Percentiles rank a stretch among this genome's conserved stretches.
These are phyloP conservation scores for Ambastaia sidthimunki DNA, from an alignment of 2,797 vertebrate species.

Conservation along the genomic window DNA sequence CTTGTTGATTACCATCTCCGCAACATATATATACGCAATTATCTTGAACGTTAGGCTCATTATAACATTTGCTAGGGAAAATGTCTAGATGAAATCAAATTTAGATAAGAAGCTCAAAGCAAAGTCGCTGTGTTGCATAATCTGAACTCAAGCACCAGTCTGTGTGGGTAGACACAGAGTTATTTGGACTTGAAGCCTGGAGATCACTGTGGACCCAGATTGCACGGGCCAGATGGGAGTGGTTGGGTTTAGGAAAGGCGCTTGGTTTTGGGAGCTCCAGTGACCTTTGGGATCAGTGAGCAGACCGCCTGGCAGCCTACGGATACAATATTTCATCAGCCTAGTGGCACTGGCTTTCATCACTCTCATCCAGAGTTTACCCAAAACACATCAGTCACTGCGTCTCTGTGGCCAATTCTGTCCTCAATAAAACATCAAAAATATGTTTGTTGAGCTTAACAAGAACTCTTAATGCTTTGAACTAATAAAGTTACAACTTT, in stretches of 20 bases:
- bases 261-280: conserved; percentile 24
- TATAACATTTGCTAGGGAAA: background rate
- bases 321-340: conserved; percentile 2
- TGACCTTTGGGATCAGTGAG: conserved; percentile 35
- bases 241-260: conserved; percentile 16
- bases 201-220: conserved; percentile 38
- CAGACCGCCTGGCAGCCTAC: conserved; percentile 11
- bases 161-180: conserved; percentile 31
- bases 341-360: conserved; percentile 18
- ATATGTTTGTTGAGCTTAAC: background rate
- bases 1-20: conserved; percentile 10
- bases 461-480: background rate
- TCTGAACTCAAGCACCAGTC: background rate
- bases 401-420: background rate
- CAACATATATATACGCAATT: conserved; percentile 31
- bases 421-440: conserved; percentile 16
- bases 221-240: conserved; percentile 39
- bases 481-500: background rate
- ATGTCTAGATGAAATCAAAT: background rate
- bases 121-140: background rate
- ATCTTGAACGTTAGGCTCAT: conserved; percentile 11
- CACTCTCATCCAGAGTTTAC: conserved; percentile 14
- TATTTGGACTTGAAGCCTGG: conserved; percentile 31
- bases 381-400: conserved; percentile 9
- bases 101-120: background rate